Evolutionary conservation across 1,140 invertebrate genomes (phyloP).

Genomic region (Berghia stephanieae): DNA sequence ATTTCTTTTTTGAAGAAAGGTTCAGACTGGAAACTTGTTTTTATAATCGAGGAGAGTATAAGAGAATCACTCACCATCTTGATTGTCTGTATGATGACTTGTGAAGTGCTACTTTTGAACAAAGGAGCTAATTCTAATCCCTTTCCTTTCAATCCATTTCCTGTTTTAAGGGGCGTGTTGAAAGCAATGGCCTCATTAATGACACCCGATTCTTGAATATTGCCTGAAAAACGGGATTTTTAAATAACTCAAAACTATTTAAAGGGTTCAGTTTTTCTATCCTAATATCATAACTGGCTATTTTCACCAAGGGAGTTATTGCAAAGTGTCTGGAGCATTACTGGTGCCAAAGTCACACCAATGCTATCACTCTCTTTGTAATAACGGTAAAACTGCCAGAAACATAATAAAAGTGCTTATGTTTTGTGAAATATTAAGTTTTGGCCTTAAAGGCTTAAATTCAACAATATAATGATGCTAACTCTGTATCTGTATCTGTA

Average conservation of each 20-base stretch:
- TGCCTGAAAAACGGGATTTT: conserved; percentile 62
- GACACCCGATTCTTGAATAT: conserved; percentile 65
- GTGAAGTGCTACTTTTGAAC: conserved; percentile 46
- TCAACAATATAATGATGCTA: too few species aligned
- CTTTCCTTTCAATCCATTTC: neutral
- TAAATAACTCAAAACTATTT: neutral
- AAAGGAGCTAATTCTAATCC: too few species aligned
- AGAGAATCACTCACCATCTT: conserved; percentile 53
- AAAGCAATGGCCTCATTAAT: conserved; percentile 64
- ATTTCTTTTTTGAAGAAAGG: neutral
- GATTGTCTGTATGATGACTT: conserved; percentile 65
- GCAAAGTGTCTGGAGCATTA: neutral
- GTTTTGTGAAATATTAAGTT: too few species aligned
- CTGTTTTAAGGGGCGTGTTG: conserved; percentile 55
- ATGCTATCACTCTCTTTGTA: too few species aligned
- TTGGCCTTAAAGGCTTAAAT: too few species aligned
- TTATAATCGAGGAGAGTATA: neutral
- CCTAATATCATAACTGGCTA: neutral
- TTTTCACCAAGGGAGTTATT: neutral
- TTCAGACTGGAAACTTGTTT: neutral
- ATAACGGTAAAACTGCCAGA: neutral
- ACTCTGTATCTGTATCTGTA: too few species aligned
- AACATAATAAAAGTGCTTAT: neutral
- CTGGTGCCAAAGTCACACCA: neutral
- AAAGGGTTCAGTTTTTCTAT: neutral